Base-by-base conservation (phyloP, 2,888 invertebrate genomes). In the Volucella bombylans region DNA sequence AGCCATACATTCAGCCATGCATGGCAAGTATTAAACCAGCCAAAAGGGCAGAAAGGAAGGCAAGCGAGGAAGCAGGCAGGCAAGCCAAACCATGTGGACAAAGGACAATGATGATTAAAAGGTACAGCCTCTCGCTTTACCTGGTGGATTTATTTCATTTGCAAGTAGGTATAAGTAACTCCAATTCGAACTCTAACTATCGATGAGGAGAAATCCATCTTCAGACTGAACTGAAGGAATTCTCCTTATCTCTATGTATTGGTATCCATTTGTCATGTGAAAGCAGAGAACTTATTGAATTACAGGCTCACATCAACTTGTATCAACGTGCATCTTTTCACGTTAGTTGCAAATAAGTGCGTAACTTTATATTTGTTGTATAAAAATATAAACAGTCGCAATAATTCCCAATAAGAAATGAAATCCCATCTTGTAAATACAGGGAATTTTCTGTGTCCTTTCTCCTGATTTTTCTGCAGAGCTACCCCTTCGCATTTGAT, bases 61-160 rank as follows among this genome's bases (percentile, higher is more conserved):
- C 6, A 31, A 31, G 2, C 31, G 31, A 31, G 31, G 31, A 31
- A 31, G 31, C 31, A 31, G 31, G 57, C 50, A 31, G 31, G 31
- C 31, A 31, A 31, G 69, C 47, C 61, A n/a, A 38, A 12, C 52
- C 64, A 43, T 85, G 80, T 85, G 85, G 85, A 85, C 85, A 85
- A 81, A 81, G 80, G 85, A 81, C 80, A 77, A 81, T 81, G 76
- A 74, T 57, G 69, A 83, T 71, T 76, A 72, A 80, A 62, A 73
- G 65, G 57, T 61, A 67, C 57, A 67, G 47, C 55, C 72, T 74
- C 62, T 68, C 76, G 61, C 62, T 78, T 18, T 64, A 62, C 80
- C 79, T 69, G 71, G 18, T 73, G 68, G 78, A 82, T 78, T 73
- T 82, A 82, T 62, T 47, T 73, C 45, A 8, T 15, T 59, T 65